These are phyloP conservation scores for Prunella strophiata DNA, from an alignment of 2,797 vertebrate species.

Conservation along the genomic window DNA sequence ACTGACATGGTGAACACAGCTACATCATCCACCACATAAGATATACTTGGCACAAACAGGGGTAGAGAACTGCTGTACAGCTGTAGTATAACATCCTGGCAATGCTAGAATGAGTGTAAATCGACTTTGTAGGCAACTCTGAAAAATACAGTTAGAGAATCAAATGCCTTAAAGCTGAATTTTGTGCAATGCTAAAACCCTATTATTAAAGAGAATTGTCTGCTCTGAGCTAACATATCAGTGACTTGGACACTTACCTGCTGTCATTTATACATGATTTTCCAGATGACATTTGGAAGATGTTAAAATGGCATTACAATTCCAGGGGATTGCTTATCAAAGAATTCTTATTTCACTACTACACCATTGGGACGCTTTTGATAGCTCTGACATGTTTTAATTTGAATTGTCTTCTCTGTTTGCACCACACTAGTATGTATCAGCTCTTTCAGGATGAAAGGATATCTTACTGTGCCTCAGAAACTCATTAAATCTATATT, in stretches of 20 bases:
- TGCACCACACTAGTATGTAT: conserved; percentile 55
- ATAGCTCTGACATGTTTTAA: conserved; percentile 45
- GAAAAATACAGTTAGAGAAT: not conserved
- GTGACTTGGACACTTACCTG: not conserved
- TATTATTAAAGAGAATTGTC: not conserved
- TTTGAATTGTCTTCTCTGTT: conserved; percentile 52
- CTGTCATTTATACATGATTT: conserved; percentile 7
- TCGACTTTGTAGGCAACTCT: not conserved
- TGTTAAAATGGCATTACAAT: conserved; percentile 33
- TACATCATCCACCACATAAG: not conserved
- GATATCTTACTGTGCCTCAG: conserved; percentile 51
- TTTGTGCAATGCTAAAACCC: not conserved
- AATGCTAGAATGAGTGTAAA: not conserved
- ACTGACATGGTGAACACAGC: not conserved
- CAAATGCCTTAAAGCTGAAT: not conserved
- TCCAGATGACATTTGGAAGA: not conserved
- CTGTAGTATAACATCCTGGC: not conserved
- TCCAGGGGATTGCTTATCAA: conserved; percentile 43
- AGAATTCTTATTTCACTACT: conserved; percentile 43
- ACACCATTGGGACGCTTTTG: conserved; percentile 35
- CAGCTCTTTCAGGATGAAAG: conserved; percentile 72
- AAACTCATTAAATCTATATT: conserved; percentile 74
- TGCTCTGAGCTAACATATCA: not conserved
- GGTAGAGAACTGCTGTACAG: not conserved
- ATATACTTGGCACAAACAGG: not conserved